phyloP scores from a whole-genome alignment of 2,888 invertebrate genomes.

The Nemotelus nigrinus region DNA sequence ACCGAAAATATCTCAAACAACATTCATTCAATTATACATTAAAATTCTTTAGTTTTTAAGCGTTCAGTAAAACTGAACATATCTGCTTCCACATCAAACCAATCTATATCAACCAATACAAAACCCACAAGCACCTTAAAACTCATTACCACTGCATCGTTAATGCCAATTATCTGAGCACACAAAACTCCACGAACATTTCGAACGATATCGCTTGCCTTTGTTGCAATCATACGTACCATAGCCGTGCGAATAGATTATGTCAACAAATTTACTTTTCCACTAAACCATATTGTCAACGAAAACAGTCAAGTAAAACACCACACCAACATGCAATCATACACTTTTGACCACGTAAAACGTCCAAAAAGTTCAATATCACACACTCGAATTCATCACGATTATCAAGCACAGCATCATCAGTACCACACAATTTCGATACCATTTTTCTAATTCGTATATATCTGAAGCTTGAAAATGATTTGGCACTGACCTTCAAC shows the following conservation, averaged over 20 bases:
- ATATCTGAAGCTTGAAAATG: not conserved
- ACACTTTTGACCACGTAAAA: no score
- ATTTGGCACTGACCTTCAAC: constrained; percentile 68
- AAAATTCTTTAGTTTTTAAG: no score
- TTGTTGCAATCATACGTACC: not conserved
- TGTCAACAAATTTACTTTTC: constrained; percentile 6
- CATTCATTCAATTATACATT: no score
- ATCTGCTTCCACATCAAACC: no score
- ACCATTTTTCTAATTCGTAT: not conserved
- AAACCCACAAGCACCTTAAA: not conserved
- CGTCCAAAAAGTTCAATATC: no score
- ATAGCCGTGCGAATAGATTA: constrained; percentile 3
- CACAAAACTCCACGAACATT: constrained; percentile 1
- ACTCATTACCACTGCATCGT: not conserved
- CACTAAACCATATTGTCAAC: not conserved
- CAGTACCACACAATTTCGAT: not conserved
- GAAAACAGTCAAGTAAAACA: no score
- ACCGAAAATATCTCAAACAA: no score
- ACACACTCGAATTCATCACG: no score
- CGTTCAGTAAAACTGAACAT: no score
- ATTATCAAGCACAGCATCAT: not conserved
- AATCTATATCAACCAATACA: no score
- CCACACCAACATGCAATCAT: no score
- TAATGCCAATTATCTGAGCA: not conserved
- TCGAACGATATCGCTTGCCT: not conserved